These are phyloP conservation scores for Psittacula echo DNA, from an alignment of 2,797 vertebrate genomes.

Conservation along the genomic window DNA sequence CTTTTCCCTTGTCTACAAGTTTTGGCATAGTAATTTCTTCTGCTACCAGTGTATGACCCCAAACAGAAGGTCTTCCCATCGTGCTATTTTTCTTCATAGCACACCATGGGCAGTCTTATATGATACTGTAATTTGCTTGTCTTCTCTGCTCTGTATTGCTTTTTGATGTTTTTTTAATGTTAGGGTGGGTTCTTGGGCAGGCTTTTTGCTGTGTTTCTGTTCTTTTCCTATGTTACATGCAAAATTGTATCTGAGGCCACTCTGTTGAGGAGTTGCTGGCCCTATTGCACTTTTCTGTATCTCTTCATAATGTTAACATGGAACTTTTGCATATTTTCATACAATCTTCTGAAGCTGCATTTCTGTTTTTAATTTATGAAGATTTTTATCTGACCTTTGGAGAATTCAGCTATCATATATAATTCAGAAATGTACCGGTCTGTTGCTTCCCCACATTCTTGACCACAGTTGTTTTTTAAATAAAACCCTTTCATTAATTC, in stretches of 20 bases:
- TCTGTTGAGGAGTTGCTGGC: not conserved
- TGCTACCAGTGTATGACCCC: not conserved
- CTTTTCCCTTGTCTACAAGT: not conserved
- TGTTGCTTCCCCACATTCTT: not conserved
- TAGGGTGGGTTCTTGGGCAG: not conserved
- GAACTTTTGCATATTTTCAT: not conserved
- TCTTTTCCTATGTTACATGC: not conserved
- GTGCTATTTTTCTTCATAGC: not conserved
- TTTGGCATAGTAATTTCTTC: not conserved
- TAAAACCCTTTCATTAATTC: not conserved
- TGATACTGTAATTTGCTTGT: not conserved
- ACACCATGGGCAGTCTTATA: not conserved
- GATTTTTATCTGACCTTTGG: not conserved
- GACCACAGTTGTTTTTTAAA: not conserved
- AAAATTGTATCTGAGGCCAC: not conserved
- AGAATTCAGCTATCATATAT: not conserved
- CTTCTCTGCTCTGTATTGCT: not conserved
- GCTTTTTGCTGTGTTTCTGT: not conserved
- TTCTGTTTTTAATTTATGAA: not conserved
- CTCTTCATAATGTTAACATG: not conserved
- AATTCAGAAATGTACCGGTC: not conserved
- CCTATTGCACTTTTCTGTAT: not conserved
- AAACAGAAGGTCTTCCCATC: not conserved
- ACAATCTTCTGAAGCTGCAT: not conserved
- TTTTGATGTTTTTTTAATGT: not conserved